These are phyloP conservation scores for Cottoperca gobio DNA, from an alignment of 2,797 vertebrate genomes.

Conservation along the genomic window DNA sequence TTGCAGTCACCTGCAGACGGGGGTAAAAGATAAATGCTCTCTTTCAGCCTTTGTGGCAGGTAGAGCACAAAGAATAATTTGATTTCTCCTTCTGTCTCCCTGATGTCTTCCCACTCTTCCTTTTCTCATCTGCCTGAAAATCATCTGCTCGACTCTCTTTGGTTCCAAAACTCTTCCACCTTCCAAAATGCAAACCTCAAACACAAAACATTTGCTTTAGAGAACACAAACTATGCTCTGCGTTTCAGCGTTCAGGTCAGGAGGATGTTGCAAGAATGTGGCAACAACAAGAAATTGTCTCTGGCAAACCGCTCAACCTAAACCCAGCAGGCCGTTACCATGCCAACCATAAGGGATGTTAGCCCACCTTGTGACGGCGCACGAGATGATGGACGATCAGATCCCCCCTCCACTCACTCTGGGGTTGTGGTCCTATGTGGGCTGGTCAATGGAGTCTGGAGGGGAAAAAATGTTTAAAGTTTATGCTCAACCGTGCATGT, in stretches of 20 bases:
- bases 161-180: constrained; percentile 43
- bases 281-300: constrained; percentile 81
- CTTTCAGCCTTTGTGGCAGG: constrained; percentile 76
- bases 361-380: constrained; percentile 80
- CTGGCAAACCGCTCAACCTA: constrained; percentile 74
- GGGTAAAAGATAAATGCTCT: constrained; percentile 81
- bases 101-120: constrained; percentile 62
- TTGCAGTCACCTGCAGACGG: constrained; percentile 78
- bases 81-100: constrained; percentile 77
- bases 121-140: constrained; percentile 71
- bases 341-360: constrained; percentile 80
- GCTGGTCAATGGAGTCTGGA: constrained; percentile 68
- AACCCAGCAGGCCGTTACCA: constrained; percentile 79
- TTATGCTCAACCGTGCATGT: constrained; percentile 57
- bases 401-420: constrained; percentile 58
- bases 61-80: constrained; percentile 82
- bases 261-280: constrained; percentile 82
- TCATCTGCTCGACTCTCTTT: constrained; percentile 47
- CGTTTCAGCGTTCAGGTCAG: constrained; percentile 64
- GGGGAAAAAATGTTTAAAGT: constrained; percentile 53
- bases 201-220: constrained; percentile 53
- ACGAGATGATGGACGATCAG: constrained; percentile 77
- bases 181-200: constrained; percentile 36
- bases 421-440: constrained; percentile 61
- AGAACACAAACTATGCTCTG: constrained; percentile 50